Evolutionary conservation across 1,140 invertebrate species (phyloP), one percentile per base, ranked within the genome.

Genomic region (Dufourea novaeangliae): DNA sequence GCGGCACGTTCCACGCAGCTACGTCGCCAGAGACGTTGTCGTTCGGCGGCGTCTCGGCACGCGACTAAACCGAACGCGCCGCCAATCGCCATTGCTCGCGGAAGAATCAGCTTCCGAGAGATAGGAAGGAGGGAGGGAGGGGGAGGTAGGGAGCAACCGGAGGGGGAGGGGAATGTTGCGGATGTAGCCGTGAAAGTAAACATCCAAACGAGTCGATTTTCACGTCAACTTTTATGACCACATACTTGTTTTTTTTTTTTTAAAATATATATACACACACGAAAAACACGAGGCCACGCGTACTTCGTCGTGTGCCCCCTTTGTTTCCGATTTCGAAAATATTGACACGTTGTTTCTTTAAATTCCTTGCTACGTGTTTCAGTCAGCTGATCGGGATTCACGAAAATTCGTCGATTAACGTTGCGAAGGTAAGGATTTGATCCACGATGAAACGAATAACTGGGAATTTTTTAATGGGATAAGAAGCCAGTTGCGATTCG

Each of bases 21-120:
- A 68, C 4, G 46, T 57, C 14, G 22, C 1, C 73, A 41, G 46
- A 62, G 59, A 71, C 75, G 68, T 32, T 77, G 57, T 63, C n/a
- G 57, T 71, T 71, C 57, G 67, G 37, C 57, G 57, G 75, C 67
- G 67, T 41, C 75, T 77, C 82, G 79, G 78, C 83, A 85, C 81
- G 83, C 78, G 83, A 87, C 80, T 87, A 85, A 87, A 52, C 75
- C 50, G 68, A 72, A 76, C 62, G 57, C 79, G 50, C 37, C 68
- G 74, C 50, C 57, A 64, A 82, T 78, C 72, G 72, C 73, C 79
- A 70, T 81, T 66, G 75, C 73, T 44, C 34, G 62, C 63, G 61
- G 34, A 39, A 71, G 59, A 71, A 66, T 17, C 44, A 34, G 52
- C 46, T 22, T n/a, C 27, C 46, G 44, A 46, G 27, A 22, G 54